Evolutionary conservation across 2,888 invertebrate genomes (phyloP), one percentile per base, ranked within the genome.

Genomic region (Pyrochroa serraticornis): DNA sequence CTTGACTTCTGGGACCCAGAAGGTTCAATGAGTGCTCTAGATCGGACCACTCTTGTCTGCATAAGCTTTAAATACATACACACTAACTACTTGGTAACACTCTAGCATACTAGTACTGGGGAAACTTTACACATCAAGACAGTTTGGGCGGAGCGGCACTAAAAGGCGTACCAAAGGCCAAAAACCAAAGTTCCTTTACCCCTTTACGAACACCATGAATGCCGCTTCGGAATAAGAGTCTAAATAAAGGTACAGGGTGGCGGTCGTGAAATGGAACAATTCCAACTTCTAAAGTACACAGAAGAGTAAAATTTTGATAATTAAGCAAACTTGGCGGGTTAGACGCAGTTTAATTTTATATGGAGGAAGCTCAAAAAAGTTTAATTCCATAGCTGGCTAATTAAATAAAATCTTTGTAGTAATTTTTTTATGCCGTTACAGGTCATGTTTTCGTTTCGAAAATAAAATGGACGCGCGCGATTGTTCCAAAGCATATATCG

Each of bases 1-100:
- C 78, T 67, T 75, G 77, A 69, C 76, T 72, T 76, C 75, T 71
- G 70, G 77, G 77, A 70, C 80, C 80, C 73, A 80, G 80, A 64
- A 73, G 76, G 64, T 75, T 75, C 77, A 82, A 77, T 67, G 77
- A 75, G 69, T 72, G 74, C 67, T 80, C 80, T 73, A 81, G 78
- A 66, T 72, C 76, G 71, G 74, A 72, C 79, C 79, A 80, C 71
- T 79, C 79, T 70, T 69, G 72, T 73, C 75, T 77, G 79, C 75
- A 74, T 69, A 78, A 76, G 77, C 77, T 76, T 73, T 63, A 71
- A 72, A 63, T 60, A 65, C 68, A 73, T 69, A 71, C 69, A 77
- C 68, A 74, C 72, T 71, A 71, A 71, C 72, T 68, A 68, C 67
- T 66, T 62, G 57, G 63, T 50, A 56, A 62, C 49, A 48, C 52